Evolutionary conservation across 2,113 vertebrate genomes (phyloP).

Genomic region (Canis aureus): DNA sequence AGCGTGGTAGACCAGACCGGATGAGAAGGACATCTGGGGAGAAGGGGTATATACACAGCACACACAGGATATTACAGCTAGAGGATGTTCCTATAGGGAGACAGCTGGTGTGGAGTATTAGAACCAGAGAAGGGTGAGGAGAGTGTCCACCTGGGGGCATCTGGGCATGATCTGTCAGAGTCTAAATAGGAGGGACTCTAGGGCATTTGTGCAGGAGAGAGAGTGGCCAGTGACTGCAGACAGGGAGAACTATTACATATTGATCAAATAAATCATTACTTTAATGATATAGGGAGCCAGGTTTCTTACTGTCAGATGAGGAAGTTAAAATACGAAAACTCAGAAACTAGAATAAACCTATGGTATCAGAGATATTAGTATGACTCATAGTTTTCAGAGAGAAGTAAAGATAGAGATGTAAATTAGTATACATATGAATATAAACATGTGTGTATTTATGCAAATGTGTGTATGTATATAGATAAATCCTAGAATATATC

Average conservation of each 20-base stretch:
- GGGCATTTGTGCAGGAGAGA: not conserved
- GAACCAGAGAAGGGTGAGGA: not conserved
- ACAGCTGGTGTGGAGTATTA: not conserved
- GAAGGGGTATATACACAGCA: not conserved
- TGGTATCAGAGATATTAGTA: not conserved
- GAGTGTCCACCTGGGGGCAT: not conserved
- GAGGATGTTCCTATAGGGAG: fast-evolving
- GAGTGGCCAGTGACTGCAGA: not conserved
- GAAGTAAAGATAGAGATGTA: not conserved
- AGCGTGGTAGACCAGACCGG: not conserved
- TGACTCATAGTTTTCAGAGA: not conserved
- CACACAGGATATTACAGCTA: fast-evolving
- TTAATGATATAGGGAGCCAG: not conserved
- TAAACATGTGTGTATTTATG: not conserved
- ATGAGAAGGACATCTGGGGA: not conserved
- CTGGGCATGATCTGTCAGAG: too few species aligned
- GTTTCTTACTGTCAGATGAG: not conserved
- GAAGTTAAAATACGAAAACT: not conserved
- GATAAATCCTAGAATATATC: not conserved
- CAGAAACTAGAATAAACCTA: not conserved
- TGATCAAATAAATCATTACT: not conserved
- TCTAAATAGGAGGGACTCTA: not conserved
- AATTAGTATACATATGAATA: not conserved
- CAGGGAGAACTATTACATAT: not conserved
- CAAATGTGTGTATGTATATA: not conserved